Evolutionary conservation across 1,140 invertebrate species (phyloP), one percentile per base, ranked within the genome.

Genomic region (Branchinecta lindahli): DNA sequence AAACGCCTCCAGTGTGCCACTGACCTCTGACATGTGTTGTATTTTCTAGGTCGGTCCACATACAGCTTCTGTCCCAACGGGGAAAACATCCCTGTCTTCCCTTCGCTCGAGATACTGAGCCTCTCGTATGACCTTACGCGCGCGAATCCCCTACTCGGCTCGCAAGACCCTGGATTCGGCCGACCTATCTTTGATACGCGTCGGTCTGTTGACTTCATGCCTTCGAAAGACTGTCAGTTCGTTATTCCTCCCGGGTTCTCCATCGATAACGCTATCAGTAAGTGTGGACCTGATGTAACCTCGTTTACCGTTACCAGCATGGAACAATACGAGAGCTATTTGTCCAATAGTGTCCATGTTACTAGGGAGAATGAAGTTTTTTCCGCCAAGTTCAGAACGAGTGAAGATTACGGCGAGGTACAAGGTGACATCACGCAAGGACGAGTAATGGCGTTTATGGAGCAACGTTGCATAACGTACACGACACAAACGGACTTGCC

Each of bases 271-370:
- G 45, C 47, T 45, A 47, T 47, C 52, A 46, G 45, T 45, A 69
- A 47, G 21, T 69, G 68, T 69, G 45, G 47, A 45, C 68, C 68
- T 47, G 68, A 69, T 20, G 68, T 69, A 12, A 45, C 45, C 44
- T 69, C 68, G 45, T 46, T 20, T 46, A 46, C 20, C 46, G 47
- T 69, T 45, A 46, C 44, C 46, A 45, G 7, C 12, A 10, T 69
- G 12, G 45, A 45, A n/a, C 52, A 61, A 61, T 61, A 61, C 52
- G 52, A 61, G 18, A 61, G 18, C 6, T 61, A 15, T 61, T 61
- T 61, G 52, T 61, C 52, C 52, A 61, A 61, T 20, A 61, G 52
- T 61, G 52, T 61, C 12, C 52, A 61, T 61, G 52, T 61, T 12
- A 61, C 52, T 12, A 61, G 52, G 18, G 68, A 69, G 46, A 20